Conservation (phyloP, 2,888 invertebrate genomes). For the Quadriops clusia region DNA sequence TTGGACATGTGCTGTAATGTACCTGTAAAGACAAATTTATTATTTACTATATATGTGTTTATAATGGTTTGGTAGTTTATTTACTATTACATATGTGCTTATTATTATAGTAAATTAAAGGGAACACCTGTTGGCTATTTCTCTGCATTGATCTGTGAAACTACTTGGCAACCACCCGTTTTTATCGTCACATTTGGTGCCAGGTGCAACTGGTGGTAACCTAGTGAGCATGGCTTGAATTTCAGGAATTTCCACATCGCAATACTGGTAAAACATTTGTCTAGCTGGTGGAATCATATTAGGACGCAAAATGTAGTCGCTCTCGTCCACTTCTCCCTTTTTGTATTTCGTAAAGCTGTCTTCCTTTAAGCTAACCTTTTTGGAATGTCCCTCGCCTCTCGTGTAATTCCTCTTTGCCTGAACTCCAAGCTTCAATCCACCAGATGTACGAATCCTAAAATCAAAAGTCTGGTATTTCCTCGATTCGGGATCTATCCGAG, state of each 20-base stretch:
- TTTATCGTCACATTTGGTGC: slow-evolving; percentile 54
- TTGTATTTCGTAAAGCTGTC: slow-evolving; percentile 12
- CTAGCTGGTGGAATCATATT: slow-evolving; percentile 67
- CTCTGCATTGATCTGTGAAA: slow-evolving; percentile 57
- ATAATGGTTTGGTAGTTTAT: too few species aligned
- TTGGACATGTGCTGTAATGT: slow-evolving; percentile 42
- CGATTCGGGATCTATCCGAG: slow-evolving; percentile 63
- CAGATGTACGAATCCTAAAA: slow-evolving; percentile 56
- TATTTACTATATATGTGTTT: too few species aligned
- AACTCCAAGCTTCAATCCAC: slow-evolving; percentile 44
- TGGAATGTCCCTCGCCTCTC: slow-evolving; percentile 4
- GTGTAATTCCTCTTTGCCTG: slow-evolving; percentile 35
- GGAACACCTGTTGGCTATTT: slow-evolving; percentile 62
- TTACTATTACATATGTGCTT: too few species aligned
- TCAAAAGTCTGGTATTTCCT: slow-evolving; percentile 84
- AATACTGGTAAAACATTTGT: slow-evolving; percentile 85
- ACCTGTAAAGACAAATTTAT: too few species aligned
- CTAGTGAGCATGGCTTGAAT: slow-evolving; percentile 64
- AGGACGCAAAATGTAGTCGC: slow-evolving; percentile 50
- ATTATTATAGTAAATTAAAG: too few species aligned
- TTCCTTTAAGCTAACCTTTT: slow-evolving; percentile 19
- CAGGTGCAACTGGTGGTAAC: slow-evolving; percentile 47
- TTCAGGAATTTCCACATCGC: slow-evolving; percentile 68
- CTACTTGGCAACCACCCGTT: slow-evolving; percentile 69
- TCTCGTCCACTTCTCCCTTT: slow-evolving; percentile 30